These are phyloP conservation scores for Turritopsis rubra DNA, from an alignment of 30 jellyfish, hydroid and myxozoan species.

Conservation along the genomic window DNA sequence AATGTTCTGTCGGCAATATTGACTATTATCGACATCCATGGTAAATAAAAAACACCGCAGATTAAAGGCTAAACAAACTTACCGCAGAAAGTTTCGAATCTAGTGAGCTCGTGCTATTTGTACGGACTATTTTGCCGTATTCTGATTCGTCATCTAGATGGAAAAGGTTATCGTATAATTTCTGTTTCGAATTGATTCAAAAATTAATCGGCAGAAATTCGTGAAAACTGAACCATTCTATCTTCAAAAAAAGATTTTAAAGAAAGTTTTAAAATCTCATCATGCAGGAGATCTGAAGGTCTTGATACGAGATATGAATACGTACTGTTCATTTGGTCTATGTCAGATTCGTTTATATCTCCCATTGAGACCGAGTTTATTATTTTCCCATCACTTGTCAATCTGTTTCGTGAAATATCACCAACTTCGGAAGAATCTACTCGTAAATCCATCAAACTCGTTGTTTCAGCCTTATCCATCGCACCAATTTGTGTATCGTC, in stretches of 20 bases:
- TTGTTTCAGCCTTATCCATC: constrained; percentile 39
- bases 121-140: constrained; percentile 12
- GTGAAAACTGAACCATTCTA: too few species aligned
- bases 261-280: too few species aligned
- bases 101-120: constrained; percentile 25
- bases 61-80: not conserved
- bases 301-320: not conserved
- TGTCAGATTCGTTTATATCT: constrained; percentile 63
- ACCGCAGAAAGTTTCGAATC: constrained; percentile 16
- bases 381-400: constrained; percentile 19
- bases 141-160: not conserved
- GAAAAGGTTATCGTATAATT: not conserved
- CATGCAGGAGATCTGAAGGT: too few species aligned
- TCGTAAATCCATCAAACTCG: constrained; percentile 52
- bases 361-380: constrained; percentile 61
- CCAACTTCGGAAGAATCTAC: constrained; percentile 44
- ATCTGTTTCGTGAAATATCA: not conserved
- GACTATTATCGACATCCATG: not conserved
- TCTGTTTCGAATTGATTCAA: not conserved
- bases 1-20: too few species aligned
- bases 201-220: not conserved
- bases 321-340: constrained; percentile 11
- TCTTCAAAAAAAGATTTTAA: not conserved
- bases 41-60: not conserved
- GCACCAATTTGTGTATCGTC: constrained; percentile 37